Evolutionary conservation across 2,797 vertebrate genomes (phyloP).

Genomic region (Alca torda): DNA sequence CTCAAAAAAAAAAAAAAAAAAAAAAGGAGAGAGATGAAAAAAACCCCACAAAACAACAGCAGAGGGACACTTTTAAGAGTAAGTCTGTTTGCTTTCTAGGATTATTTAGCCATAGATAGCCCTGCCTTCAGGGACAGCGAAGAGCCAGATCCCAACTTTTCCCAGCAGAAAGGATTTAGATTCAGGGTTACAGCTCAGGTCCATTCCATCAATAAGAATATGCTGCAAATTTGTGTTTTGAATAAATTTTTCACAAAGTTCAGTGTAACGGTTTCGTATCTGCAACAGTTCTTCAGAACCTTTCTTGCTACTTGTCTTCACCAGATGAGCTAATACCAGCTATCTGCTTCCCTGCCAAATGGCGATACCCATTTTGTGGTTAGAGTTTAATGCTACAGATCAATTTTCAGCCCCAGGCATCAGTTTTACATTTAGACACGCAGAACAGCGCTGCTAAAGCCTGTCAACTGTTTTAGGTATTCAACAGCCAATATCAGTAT

Average conservation of each 20-base stretch:
- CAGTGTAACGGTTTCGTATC: neutral
- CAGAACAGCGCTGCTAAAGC: neutral
- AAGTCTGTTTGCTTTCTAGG: neutral
- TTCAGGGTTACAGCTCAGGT: neutral
- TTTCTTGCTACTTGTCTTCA: neutral
- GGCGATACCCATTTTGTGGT: neutral
- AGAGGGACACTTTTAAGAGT: neutral
- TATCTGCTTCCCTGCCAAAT: neutral
- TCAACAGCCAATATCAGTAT: neutral
- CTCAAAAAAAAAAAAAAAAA: neutral
- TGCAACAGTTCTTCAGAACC: neutral
- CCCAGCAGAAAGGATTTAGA: neutral
- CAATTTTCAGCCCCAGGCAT: slow-evolving; percentile 26
- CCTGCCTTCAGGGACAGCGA: neutral
- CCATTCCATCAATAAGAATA: neutral
- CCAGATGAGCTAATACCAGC: neutral
- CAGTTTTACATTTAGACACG: neutral
- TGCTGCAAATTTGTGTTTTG: neutral
- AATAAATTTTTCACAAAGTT: neutral
- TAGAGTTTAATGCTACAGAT: neutral
- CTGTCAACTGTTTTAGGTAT: neutral
- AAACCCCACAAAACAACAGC: neutral
- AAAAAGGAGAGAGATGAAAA: fast-evolving
- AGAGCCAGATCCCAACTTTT: neutral
- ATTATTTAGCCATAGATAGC: neutral